These are phyloP conservation scores for Harlomillsia oculata DNA, from an alignment of 1,140 invertebrate species.

Conservation along the genomic window DNA sequence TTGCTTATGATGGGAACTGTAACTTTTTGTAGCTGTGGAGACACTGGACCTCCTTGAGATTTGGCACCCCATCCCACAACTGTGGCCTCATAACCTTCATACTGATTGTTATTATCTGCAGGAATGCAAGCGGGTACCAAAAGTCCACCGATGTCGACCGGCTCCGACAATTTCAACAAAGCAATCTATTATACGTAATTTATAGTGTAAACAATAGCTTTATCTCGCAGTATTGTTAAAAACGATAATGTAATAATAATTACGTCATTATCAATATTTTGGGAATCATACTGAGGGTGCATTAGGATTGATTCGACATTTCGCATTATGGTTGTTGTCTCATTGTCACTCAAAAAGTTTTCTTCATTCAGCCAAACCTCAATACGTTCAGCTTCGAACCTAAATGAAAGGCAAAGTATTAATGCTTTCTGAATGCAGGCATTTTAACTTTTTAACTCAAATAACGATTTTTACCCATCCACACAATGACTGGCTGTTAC, in stretches of 20 bases:
- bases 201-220: too few species aligned
- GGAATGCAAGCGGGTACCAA: constrained; percentile 25
- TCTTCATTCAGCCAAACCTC: constrained; percentile 6
- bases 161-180: constrained; percentile 8
- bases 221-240: too few species aligned
- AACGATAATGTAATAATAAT: too few species aligned
- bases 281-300: constrained; percentile 11
- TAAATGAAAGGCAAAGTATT: background rate
- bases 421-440: background rate
- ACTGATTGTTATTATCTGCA: constrained; percentile 9
- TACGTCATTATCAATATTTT: constrained; percentile 18
- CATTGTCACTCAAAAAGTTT: background rate
- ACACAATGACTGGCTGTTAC: constrained; percentile 20
- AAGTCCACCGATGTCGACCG: constrained; percentile 10
- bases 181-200: too few species aligned
- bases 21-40: constrained; percentile 8
- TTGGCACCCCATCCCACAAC: constrained; percentile 29
- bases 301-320: constrained; percentile 2
- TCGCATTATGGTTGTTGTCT: background rate
- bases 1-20: constrained; percentile 22
- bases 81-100: constrained; percentile 8
- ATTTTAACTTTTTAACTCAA: background rate
- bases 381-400: background rate
- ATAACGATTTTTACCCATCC: background rate
- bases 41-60: constrained; percentile 12